phyloP scores from a whole-genome alignment of 2,113 vertebrate genomes.

The Podarcis muralis region DNA sequence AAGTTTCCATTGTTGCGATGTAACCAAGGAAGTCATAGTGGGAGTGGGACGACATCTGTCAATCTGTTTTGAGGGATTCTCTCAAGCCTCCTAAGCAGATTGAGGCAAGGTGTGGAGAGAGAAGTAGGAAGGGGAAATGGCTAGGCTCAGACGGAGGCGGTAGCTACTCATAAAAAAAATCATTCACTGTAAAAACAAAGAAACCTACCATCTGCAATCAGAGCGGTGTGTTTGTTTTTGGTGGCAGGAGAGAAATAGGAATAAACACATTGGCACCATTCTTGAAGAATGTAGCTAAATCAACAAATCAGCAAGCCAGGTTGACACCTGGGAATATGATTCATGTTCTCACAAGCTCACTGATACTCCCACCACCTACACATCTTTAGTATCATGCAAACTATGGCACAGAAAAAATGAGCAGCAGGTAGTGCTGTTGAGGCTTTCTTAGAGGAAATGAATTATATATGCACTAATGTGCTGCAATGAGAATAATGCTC shows the following conservation, averaged over 20 bases:
- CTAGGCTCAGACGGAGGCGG: too few relatives aligned
- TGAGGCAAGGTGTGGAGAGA: too few relatives aligned
- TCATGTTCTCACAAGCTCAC: not conserved
- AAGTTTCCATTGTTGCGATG: not conserved
- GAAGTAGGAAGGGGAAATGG: too few relatives aligned
- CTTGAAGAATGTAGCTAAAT: not conserved
- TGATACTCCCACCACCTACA: not conserved
- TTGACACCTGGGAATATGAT: constrained; percentile 31
- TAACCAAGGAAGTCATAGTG: too few relatives aligned
- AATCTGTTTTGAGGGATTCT: too few relatives aligned
- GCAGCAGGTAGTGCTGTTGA: not conserved
- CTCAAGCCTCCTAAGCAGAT: too few relatives aligned
- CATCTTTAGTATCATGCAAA: not conserved
- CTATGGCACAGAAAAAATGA: not conserved
- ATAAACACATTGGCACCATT: not conserved
- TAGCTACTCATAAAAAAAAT: too few relatives aligned
- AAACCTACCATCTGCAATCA: not conserved
- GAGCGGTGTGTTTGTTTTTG: not conserved
- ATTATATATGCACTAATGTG: not conserved
- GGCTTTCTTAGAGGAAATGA: not conserved
- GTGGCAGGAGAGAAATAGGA: too few relatives aligned
- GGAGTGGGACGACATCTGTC: too few relatives aligned
- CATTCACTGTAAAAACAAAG: not conserved
- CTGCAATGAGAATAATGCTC: not conserved
- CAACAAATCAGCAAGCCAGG: constrained; percentile 47